Conservation (phyloP, 2,113 vertebrate species). For the Protomyctophum bolini region DNA sequence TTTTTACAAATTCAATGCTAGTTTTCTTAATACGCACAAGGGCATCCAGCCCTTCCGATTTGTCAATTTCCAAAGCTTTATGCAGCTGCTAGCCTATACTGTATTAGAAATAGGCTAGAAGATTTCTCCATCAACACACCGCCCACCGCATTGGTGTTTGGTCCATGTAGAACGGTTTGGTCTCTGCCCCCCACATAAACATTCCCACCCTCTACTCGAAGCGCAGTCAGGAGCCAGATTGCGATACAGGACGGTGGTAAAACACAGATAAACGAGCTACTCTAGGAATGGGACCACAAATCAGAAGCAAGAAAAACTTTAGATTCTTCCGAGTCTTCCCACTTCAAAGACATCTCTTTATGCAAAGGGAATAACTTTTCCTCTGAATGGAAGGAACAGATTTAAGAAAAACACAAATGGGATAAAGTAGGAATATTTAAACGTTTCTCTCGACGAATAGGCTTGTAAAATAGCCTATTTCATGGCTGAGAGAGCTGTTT, state of each 20-base stretch:
- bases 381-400: constrained; percentile 15
- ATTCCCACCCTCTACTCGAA: constrained; percentile 26
- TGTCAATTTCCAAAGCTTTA: no score
- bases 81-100: no score
- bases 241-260: constrained; percentile 34
- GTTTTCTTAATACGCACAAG: no score
- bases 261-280: constrained; percentile 28
- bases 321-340: constrained; percentile 48
- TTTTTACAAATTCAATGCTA: no score
- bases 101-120: no score
- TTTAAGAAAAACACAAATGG: constrained; percentile 57
- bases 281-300: constrained; percentile 67
- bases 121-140: constrained; percentile 16
- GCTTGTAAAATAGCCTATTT: background rate
- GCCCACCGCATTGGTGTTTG: background rate
- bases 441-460: constrained; percentile 4
- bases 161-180: background rate
- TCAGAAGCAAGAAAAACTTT: constrained; percentile 54
- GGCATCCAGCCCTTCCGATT: no score
- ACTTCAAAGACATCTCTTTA: constrained; percentile 43
- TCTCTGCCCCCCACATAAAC: constrained; percentile 32
- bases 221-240: constrained; percentile 47
- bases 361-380: constrained; percentile 52
- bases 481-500: background rate
- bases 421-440: constrained; percentile 43